phyloP scores from a whole-genome alignment of 1,140 invertebrate species.

The Tetranychus urticae region DNA sequence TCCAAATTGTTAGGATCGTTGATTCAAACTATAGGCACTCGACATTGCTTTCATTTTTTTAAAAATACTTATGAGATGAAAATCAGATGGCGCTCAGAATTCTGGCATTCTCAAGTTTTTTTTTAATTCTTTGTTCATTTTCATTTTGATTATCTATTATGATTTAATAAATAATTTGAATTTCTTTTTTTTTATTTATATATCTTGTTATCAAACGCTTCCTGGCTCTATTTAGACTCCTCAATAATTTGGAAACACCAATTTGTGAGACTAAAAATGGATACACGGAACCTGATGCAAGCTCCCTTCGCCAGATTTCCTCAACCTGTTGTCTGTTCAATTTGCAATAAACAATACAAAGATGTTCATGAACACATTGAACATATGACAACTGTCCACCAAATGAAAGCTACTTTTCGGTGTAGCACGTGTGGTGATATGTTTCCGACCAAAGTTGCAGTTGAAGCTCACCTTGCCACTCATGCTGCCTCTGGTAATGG shows the following conservation, averaged over 20 bases:
- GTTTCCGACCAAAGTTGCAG: not conserved
- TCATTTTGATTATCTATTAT: not conserved
- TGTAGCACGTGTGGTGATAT: conserved; percentile 1
- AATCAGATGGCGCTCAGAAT: too few species aligned
- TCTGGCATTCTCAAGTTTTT: too few species aligned
- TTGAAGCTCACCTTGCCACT: not conserved
- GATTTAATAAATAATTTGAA: not conserved
- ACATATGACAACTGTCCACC: not conserved
- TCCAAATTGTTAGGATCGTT: too few species aligned
- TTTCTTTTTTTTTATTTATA: not conserved
- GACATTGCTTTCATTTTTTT: too few species aligned
- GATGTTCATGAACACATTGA: too few species aligned
- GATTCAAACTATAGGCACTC: too few species aligned
- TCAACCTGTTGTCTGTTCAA: too few species aligned
- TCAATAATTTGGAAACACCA: not conserved
- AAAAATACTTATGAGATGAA: too few species aligned
- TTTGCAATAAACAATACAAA: too few species aligned
- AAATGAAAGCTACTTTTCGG: not conserved
- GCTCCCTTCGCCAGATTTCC: too few species aligned
- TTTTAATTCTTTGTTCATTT: not conserved
- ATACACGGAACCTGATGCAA: too few species aligned
- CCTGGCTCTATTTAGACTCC: not conserved
- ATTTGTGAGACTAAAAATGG: not conserved
- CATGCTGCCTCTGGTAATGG: not conserved
- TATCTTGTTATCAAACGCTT: not conserved